phyloP scores from a whole-genome alignment of 2,888 invertebrate species.

The Willowsia nigromaculata region DNA sequence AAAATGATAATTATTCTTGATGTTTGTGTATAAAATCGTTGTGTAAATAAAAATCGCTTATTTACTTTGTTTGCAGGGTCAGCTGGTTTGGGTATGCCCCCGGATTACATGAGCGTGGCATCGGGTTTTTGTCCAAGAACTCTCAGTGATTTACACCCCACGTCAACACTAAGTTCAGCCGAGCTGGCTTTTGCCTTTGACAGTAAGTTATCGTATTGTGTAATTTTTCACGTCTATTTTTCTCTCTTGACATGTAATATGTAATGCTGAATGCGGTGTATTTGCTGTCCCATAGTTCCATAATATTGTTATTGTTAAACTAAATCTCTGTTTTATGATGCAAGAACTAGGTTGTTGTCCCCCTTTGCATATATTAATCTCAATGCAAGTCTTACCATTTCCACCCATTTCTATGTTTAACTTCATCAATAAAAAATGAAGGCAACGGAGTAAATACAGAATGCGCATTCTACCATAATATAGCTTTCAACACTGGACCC shows the following conservation, averaged over 20 bases:
- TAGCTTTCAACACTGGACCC: conserved; percentile 18
- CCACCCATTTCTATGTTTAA: too few species aligned
- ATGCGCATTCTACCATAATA: too few species aligned
- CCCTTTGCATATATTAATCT: too few species aligned
- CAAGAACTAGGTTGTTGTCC: too few species aligned
- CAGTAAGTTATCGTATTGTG: conserved; percentile 83
- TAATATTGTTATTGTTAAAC: too few species aligned
- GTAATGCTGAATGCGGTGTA: not conserved
- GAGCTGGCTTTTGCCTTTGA: conserved; percentile 94
- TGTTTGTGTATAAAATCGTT: not conserved
- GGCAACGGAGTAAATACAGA: too few species aligned
- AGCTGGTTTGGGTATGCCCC: conserved; percentile 82
- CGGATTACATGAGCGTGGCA: conserved; percentile 83
- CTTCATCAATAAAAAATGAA: too few species aligned
- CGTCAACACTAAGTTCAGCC: conserved; percentile 87
- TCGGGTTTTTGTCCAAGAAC: conserved; percentile 81
- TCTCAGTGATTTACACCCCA: conserved; percentile 82
- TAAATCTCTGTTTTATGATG: conserved; percentile 5
- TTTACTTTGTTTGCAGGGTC: conserved; percentile 74
- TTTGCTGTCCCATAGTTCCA: too few species aligned
- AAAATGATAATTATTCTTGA: not conserved
- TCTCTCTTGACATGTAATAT: not conserved
- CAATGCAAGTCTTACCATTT: too few species aligned
- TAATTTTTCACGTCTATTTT: conserved; percentile 49
- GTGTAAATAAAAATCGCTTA: conserved; percentile 31